These are phyloP conservation scores for Sisor rabdophorus DNA, from an alignment of 2,113 vertebrate species.

Conservation along the genomic window DNA sequence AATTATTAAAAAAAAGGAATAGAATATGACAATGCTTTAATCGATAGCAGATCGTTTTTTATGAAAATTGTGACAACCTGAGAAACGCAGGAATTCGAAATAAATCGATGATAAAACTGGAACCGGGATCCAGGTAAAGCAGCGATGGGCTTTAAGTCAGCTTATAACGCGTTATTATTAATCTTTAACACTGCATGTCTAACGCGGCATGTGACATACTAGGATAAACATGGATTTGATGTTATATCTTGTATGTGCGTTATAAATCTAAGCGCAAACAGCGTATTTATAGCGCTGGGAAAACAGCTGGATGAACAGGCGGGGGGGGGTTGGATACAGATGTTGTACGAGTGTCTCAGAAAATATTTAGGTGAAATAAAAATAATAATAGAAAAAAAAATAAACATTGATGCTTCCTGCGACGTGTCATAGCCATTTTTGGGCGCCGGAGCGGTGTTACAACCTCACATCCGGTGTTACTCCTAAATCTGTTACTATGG, in stretches of 20 bases:
- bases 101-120: constrained; percentile 29
- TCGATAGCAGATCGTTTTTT: background rate
- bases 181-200: background rate
- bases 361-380: background rate
- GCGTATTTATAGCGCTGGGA: background rate
- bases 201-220: background rate
- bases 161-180: background rate
- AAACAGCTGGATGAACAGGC: constrained; percentile 1
- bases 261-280: background rate
- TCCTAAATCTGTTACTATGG: constrained; percentile 25
- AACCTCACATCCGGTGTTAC: constrained; percentile 10
- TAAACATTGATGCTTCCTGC: background rate
- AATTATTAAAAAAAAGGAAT: background rate
- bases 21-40: too few species aligned
- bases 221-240: background rate
- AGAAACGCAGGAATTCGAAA: background rate
- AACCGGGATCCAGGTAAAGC: constrained; percentile 34
- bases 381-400: background rate
- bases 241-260: background rate
- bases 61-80: background rate
- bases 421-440: constrained; percentile 22
- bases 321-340: background rate
- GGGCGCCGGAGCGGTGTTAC: background rate
- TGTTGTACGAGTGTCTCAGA: background rate
- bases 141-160: background rate